Evolutionary conservation across 2,888 invertebrate genomes (phyloP), one percentile per base, ranked within the genome.

Genomic region (Aporophyla lueneburgensis): DNA sequence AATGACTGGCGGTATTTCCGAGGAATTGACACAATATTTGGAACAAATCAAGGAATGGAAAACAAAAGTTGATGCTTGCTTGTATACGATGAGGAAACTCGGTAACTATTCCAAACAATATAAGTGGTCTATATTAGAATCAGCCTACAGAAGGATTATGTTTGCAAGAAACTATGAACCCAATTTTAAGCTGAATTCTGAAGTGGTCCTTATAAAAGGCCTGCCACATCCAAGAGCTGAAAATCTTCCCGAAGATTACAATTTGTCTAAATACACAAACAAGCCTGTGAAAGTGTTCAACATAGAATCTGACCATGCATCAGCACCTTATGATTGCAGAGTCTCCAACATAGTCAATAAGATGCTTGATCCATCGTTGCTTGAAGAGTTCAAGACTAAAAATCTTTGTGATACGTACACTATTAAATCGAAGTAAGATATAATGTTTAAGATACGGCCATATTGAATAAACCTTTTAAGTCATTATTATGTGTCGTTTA

Each of bases 291-390:
- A 86, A 76, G 84, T 93, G 0, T 91, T 89, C 54, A 61, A 91
- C 12, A 71, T 93, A 27, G 85, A 88, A 56, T 86, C 89, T 12
- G 91, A 91, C 66, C 91, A 92, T 56, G 86, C 87, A 5, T 72
- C 87, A 61, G 90, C 89, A 6, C 90, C 90, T 2, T 78, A 89
- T 49, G 91, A 94, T 69, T 85, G 85, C 61, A 88, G 87, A 78
- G 87, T 93, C 5, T 88, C 93, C 1, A 93, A 93, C 69, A 91
- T 94, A n/a, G 79, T 94, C 0, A 93, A 93, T 70, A 89, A 87
- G 66, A 71, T 88, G 43, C 73, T 93, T 0, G 91, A 93, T 24
- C 73, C 83, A 0, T 74, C 78, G 0, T 16, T 91, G 46, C 33
- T 92, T 21, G 89, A 92, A 76, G 88, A 90, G 24, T 93, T 89